Evolutionary conservation across 30 jellyfish, hydroid and myxozoan genomes (phyloP).

Genomic region (Turritopsis dohrnii): DNA sequence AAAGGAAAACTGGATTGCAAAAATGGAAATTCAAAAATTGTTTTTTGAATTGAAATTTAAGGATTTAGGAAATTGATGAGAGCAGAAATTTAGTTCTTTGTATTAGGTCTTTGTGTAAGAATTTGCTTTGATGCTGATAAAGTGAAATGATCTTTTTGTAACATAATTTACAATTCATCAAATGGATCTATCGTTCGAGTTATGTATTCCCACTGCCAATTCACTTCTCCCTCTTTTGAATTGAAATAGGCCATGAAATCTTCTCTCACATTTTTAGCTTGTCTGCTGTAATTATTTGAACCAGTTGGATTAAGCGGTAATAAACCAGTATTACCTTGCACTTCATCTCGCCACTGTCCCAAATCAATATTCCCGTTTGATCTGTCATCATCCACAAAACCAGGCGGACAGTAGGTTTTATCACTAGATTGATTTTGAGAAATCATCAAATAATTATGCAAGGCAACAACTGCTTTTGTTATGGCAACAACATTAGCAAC

Average conservation of each 20-base stretch:
- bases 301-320: conserved; percentile 17
- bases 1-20: background rate
- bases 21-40: conserved; percentile 4
- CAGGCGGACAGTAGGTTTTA: conserved; percentile 26
- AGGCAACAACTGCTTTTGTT: too few species aligned
- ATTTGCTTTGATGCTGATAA: background rate
- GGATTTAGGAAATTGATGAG: background rate
- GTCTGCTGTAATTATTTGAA: conserved; percentile 33
- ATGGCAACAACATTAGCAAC: too few species aligned
- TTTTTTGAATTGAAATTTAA: background rate
- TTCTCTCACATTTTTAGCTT: conserved; percentile 17
- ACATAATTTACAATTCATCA: conserved; percentile 21
- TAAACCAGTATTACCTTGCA: conserved; percentile 15
- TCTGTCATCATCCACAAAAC: conserved; percentile 35
- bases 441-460: too few species aligned
- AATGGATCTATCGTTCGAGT: conserved; percentile 35
- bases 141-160: background rate
- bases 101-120: background rate
- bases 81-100: background rate
- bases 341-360: conserved; percentile 41
- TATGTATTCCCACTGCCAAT: conserved; percentile 30
- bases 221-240: conserved; percentile 40
- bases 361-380: conserved; percentile 9
- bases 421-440: background rate
- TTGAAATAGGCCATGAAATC: conserved; percentile 31